Conservation (phyloP, 2,113 vertebrate genomes). For the Ondatra zibethicus region DNA sequence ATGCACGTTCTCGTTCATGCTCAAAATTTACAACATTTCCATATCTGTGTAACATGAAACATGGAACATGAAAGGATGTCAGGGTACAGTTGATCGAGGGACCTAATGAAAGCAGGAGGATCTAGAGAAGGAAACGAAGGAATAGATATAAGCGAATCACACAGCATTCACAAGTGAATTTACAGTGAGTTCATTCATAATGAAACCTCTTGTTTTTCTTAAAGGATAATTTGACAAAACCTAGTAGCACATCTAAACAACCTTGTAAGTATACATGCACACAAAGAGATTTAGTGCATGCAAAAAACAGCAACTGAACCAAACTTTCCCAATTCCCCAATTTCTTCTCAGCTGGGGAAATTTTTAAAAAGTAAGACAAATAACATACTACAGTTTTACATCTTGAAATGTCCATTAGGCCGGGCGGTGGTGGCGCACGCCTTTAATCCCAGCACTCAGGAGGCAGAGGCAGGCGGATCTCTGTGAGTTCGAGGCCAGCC, state of each 20-base stretch:
- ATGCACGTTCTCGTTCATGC: neutral
- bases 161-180: neutral
- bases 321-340: neutral
- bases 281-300: constrained; percentile 64
- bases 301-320: neutral
- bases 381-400: constrained; percentile 44
- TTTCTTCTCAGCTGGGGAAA: neutral
- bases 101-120: neutral
- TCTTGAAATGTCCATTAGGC: constrained; percentile 48
- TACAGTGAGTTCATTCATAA: neutral
- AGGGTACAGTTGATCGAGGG: neutral
- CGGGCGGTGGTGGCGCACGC: too few relatives aligned
- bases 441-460: too few relatives aligned
- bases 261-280: constrained; percentile 50
- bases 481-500: too few relatives aligned
- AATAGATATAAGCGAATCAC: neutral
- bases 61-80: neutral
- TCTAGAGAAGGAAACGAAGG: neutral
- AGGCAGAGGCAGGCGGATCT: too few relatives aligned
- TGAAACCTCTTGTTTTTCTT: neutral
- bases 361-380: constrained; percentile 35
- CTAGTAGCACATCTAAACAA: constrained; percentile 42
- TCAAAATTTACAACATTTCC: neutral
- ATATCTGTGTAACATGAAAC: too few relatives aligned
- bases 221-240: constrained; percentile 48